Conservation (phyloP, 2,797 vertebrate genomes). For the Fringilla coelebs region DNA sequence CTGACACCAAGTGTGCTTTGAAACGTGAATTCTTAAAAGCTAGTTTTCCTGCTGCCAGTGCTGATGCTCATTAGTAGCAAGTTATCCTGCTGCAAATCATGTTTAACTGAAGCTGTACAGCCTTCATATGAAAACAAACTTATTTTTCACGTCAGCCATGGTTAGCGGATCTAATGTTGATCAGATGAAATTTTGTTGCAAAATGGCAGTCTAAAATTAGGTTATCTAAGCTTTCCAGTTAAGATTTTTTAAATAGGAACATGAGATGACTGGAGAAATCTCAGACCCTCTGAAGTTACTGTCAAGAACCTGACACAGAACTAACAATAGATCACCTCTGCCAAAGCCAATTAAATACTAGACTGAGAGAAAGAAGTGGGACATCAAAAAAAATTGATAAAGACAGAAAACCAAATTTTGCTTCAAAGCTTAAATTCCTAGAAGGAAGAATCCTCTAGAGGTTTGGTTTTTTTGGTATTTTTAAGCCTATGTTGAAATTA, state of each 20-base stretch:
- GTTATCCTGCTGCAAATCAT: neutral
- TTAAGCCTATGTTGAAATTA: neutral
- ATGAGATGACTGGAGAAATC: neutral
- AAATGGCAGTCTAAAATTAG: neutral
- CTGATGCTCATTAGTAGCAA: neutral
- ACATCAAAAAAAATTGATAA: neutral
- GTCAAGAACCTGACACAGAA: neutral
- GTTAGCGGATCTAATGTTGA: neutral
- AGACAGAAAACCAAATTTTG: neutral
- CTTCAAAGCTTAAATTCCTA: neutral
- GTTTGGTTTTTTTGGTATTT: neutral
- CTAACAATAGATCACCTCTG: neutral
- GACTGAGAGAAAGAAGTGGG: neutral
- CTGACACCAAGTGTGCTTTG: neutral
- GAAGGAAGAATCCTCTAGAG: neutral
- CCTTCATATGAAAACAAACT: neutral
- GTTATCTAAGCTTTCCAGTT: neutral
- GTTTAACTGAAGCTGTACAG: neutral
- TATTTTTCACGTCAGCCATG: neutral
- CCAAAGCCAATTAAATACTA: neutral
- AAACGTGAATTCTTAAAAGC: slow-evolving; percentile 5
- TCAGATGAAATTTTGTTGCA: neutral
- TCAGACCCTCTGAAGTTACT: neutral
- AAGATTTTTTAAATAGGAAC: slow-evolving; percentile 15
- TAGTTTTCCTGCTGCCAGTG: neutral